A percentile compares a stretch with the other conserved stretches of the same genome.
Conservation (phyloP, 2,113 vertebrate genomes). For the Puntigrus tetrazona region DNA sequence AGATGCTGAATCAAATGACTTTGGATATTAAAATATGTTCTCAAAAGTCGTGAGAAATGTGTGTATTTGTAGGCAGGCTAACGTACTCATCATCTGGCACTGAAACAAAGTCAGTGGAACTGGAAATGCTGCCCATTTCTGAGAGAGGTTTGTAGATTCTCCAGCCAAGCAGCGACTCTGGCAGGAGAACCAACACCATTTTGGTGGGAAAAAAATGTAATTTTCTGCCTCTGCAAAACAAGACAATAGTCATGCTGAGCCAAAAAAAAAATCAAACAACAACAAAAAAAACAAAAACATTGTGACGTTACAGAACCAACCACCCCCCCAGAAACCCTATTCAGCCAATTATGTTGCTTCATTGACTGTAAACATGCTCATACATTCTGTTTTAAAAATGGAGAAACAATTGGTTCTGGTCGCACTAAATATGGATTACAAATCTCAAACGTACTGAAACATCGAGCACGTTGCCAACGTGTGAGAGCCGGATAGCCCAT, state of each 20-base stretch:
- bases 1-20: neutral
- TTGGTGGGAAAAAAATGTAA: neutral
- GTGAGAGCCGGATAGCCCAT: neutral
- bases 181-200: slow-evolving; percentile 14
- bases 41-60: too few species aligned
- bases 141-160: neutral
- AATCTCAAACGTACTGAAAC: slow-evolving; percentile 37
- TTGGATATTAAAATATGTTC: too few species aligned
- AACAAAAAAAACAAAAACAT: neutral
- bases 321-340: neutral
- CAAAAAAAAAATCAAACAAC: too few species aligned
- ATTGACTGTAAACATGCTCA: slow-evolving; percentile 19
- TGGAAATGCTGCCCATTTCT: neutral
- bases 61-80: neutral
- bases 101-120: slow-evolving; percentile 7
- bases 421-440: slow-evolving; percentile 34
- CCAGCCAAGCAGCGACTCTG: neutral
- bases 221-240: neutral
- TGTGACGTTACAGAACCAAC: neutral
- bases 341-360: neutral
- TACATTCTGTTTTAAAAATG: slow-evolving; percentile 25
- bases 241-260: neutral
- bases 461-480: slow-evolving; percentile 19
- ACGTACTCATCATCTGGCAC: slow-evolving; percentile 7
- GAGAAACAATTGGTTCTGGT: slow-evolving; percentile 33